Base-by-base conservation (phyloP, 2,888 invertebrate genomes). In the Sipunculus nudus region DNA sequence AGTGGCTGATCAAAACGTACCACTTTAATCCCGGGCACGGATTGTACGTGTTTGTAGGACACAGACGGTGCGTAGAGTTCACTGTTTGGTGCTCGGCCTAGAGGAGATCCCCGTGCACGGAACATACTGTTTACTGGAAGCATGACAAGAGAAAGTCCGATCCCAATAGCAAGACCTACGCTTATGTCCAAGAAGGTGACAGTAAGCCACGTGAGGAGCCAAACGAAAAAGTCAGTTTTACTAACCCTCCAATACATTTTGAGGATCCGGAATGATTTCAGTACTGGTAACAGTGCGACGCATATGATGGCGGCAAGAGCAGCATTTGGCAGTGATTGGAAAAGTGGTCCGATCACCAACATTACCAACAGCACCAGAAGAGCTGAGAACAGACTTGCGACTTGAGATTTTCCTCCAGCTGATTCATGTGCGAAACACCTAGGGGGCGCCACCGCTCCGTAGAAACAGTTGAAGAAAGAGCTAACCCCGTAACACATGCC, bases 231-330 rank as follows among this genome's bases (percentile, higher is more conserved):
- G 77, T 96, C 95, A 74, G 90, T 84, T 74, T 89, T 89, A 69
- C 92, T 93, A 35, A 92, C 83, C 71, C 86, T 88, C 91, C 92
- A 94, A 72, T 92, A 89, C 10, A n/a, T 16, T 8, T 21, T 26
- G 3, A 94, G 85, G 49, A 92, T 90, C 79, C 87, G 75, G 23
- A 90, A 87, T 84, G 93, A 92, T 78, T 89, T 84, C 59, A 85
- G 83, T 13, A 85, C 75, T 38, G 82, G 80, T 65, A 85, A 81
- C 45, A 86, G 71, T 10, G 84, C 77, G 3, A 84, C 82, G 26
- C 84, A 78, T 41, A 86, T 84, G 40, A 86, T 84, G 32, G 83
- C 79, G 3, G 84, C 83, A 0, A 86, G 75, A 13, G 84, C 77
- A 29, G 76, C 66, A 50, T 77, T 78, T 2, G 83, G 82, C 2